phyloP scores from a whole-genome alignment of 2,797 vertebrate species.

The Pangasius macronema region DNA sequence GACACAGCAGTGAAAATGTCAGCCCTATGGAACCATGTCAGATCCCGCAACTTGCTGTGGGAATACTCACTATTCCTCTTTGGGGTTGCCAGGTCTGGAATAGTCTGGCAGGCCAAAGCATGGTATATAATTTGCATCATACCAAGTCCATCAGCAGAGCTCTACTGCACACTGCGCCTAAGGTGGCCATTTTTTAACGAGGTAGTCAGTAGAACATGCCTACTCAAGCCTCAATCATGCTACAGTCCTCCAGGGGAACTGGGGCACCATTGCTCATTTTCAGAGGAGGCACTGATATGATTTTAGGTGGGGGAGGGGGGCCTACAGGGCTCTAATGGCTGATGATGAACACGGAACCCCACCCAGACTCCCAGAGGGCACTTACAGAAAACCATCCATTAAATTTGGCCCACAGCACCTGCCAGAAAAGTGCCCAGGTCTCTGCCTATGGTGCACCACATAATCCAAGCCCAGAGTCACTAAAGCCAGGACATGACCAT shows the following conservation, averaged over 20 bases:
- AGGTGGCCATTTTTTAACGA: conserved; percentile 23
- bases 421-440: conserved; percentile 56
- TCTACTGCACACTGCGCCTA: conserved; percentile 8
- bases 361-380: conserved; percentile 56
- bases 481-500: conserved; percentile 56
- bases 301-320: conserved; percentile 48
- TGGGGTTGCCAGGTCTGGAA: not conserved
- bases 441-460: conserved; percentile 30
- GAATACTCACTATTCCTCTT: not conserved
- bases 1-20: not conserved
- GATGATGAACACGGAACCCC: conserved; percentile 57
- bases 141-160: conserved; percentile 20
- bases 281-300: conserved; percentile 58
- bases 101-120: not conserved
- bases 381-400: conserved; percentile 63
- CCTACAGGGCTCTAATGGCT: conserved; percentile 57
- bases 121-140: conserved; percentile 13
- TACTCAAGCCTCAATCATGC: conserved; percentile 36
- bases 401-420: conserved; percentile 67
- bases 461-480: not conserved
- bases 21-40: not conserved
- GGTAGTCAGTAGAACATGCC: conserved; percentile 38
- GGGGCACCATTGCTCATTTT: conserved; percentile 42
- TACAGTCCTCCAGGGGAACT: conserved; percentile 36
- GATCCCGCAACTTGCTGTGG: not conserved